Evolutionary conservation across 2,888 invertebrate genomes (phyloP), one percentile per base, ranked within the genome.

Genomic region (Drosophila mimetica): DNA sequence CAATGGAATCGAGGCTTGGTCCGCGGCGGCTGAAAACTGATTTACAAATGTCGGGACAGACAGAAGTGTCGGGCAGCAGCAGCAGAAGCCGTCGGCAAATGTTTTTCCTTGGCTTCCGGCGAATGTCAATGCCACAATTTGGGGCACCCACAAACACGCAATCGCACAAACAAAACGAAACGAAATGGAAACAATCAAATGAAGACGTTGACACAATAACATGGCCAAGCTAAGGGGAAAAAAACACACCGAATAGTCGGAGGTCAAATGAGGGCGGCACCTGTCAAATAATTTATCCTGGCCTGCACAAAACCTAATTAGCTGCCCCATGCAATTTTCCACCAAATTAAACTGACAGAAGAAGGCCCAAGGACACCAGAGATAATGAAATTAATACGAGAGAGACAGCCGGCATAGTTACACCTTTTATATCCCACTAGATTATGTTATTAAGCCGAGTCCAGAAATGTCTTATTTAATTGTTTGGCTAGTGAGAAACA

Each of bases 41-140:
- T 73, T 73, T 42, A 51, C 73, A 74, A 61, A 59, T 36, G 64
- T 78, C 71, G 84, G 74, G 61, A 77, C 71, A 86, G 74, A 79
- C 81, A 69, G 63, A 54, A 52, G 63, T 28, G 48, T 25, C 41
- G 51, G 39, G 13, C 48, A 13, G 14, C 22, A 25, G 25, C 6
- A 14, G 39, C 18, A 54, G 59, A 72, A 88, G 83, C 84, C 83
- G 83, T 70, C 79, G 84, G 73, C 73, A 79, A 80, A 72, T 86
- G 81, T 70, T 85, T 86, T 83, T 83, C 67, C 84, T 86, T 88
- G 83, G 83, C 88, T 83, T 83, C 83, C 86, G 86, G 80, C 75
- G 72, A 83, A 75, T 86, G 86, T 88, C 84, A 88, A 77, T 83
- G 86, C 75, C 73, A 83, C 73, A 83, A 87, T 79, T 82, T 85